Percentiles rank a stretch among this genome's conserved stretches.
These are phyloP conservation scores for Bemisia tabaci DNA, from an alignment of 1,140 invertebrate species.

Conservation along the genomic window DNA sequence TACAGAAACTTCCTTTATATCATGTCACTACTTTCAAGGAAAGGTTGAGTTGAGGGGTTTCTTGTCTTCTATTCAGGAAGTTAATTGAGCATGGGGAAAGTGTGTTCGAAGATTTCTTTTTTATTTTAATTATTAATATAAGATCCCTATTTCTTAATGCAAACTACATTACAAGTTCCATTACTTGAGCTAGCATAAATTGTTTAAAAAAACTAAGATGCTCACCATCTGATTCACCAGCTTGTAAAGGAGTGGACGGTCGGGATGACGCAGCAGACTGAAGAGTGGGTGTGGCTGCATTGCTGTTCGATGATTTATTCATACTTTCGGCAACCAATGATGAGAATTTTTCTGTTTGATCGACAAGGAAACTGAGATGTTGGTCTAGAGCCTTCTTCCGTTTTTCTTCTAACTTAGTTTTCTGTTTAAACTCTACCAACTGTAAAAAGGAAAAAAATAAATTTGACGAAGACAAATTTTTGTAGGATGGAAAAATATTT, in stretches of 20 bases:
- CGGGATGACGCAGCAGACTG: not conserved
- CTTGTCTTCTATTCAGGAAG: too few species aligned
- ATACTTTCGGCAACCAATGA: conserved; percentile 73
- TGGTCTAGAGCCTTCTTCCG: conserved; percentile 91
- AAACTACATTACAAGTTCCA: too few species aligned
- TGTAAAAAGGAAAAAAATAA: conserved; percentile 30
- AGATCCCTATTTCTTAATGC: too few species aligned
- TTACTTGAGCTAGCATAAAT: too few species aligned
- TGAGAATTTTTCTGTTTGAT: conserved; percentile 97
- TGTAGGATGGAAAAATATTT: too few species aligned
- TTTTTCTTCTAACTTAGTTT: conserved; percentile 83
- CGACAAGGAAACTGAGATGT: conserved; percentile 95
- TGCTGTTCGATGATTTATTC: conserved; percentile 42
- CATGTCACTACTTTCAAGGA: too few species aligned
- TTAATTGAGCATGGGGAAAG: too few species aligned
- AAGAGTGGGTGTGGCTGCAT: conserved; percentile 19
- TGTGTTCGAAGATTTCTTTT: too few species aligned
- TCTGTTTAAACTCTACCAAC: conserved; percentile 89
- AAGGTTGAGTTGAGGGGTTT: too few species aligned
- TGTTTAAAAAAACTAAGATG: conserved; percentile 8
- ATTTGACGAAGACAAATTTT: too few species aligned
- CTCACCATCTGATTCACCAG: not conserved
- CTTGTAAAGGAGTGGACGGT: not conserved
- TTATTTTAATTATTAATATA: too few species aligned
- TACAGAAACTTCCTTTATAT: too few species aligned